Evolutionary conservation across 1,140 invertebrate genomes (phyloP).

Genomic region (Megalonaias nervosa): DNA sequence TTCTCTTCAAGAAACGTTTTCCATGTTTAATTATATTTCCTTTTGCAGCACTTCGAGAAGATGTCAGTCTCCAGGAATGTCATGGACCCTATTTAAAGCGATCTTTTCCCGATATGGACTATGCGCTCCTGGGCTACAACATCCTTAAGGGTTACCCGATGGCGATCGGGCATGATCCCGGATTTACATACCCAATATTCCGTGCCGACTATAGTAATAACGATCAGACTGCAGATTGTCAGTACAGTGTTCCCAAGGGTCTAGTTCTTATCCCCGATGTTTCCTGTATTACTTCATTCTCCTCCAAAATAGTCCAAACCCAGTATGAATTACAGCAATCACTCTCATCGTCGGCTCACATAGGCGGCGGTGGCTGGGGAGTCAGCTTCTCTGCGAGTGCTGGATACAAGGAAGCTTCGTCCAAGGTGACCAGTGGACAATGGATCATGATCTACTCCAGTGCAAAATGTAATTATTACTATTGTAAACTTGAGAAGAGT

Average conservation of each 20-base stretch:
- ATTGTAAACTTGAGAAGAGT: conserved; percentile 11
- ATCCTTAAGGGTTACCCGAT: conserved; percentile 29
- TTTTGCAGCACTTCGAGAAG: not conserved
- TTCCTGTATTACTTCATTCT: conserved; percentile 28
- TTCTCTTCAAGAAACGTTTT: too few relatives aligned
- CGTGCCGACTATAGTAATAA: conserved; percentile 8
- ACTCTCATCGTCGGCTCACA: conserved; percentile 14
- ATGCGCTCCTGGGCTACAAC: conserved; percentile 35
- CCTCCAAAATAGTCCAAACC: conserved; percentile 24
- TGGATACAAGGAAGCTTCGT: conserved; percentile 18
- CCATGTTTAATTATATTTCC: too few relatives aligned
- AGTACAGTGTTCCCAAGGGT: conserved; percentile 22
- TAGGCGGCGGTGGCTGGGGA: conserved; percentile 18
- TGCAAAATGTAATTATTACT: conserved; percentile 33
- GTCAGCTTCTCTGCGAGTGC: conserved; percentile 26
- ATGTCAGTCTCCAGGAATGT: conserved; percentile 2
- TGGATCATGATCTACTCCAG: conserved; percentile 23
- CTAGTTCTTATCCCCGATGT: conserved; percentile 28
- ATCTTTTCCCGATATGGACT: conserved; percentile 33
- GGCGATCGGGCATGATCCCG: conserved; percentile 31
- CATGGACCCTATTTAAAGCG: conserved; percentile 1
- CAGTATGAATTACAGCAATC: conserved; percentile 14
- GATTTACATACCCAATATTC: conserved; percentile 39
- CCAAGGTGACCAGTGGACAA: conserved; percentile 7
- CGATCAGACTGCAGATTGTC: conserved; percentile 26